These are phyloP conservation scores for Phenacoccus solenopsis DNA, from an alignment of 1,140 invertebrate genomes.

Conservation along the genomic window DNA sequence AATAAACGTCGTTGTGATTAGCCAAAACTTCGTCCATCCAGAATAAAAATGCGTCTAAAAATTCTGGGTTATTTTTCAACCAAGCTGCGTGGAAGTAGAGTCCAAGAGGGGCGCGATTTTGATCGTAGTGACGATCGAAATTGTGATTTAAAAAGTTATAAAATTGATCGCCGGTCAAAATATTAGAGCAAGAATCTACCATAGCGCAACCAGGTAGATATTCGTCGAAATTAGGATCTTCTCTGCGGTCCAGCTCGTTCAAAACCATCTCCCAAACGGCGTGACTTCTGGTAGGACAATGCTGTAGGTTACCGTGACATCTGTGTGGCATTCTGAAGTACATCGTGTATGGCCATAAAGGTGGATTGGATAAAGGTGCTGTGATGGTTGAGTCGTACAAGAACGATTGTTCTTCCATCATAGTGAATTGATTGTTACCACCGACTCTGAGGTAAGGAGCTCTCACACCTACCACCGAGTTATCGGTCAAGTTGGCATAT, in stretches of 20 bases:
- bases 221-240: conserved; percentile 82
- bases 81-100: conserved; percentile 93
- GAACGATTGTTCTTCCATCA: conserved; percentile 96
- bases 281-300: conserved; percentile 80
- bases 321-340: conserved; percentile 95
- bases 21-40: conserved; percentile 86
- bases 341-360: conserved; percentile 94
- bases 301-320: conserved; percentile 86
- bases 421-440: conserved; percentile 92
- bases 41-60: conserved; percentile 80
- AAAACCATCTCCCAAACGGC: conserved; percentile 98
- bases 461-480: conserved; percentile 84
- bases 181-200: conserved; percentile 93
- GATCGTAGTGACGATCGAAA: conserved; percentile 87
- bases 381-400: conserved; percentile 92
- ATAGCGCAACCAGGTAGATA: conserved; percentile 87
- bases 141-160: conserved; percentile 94
- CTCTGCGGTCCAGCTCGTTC: conserved; percentile 85
- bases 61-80: conserved; percentile 90
- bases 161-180: conserved; percentile 83
- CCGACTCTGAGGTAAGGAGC: conserved; percentile 86
- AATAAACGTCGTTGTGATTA: conserved; percentile 85
- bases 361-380: conserved; percentile 78
- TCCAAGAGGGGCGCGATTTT: conserved; percentile 83
- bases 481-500: conserved; percentile 84